Percentiles rank a stretch among this genome's conserved stretches.
These are phyloP conservation scores for Antechinus flavipes DNA, from an alignment of 2,113 vertebrate genomes.

Conservation along the genomic window DNA sequence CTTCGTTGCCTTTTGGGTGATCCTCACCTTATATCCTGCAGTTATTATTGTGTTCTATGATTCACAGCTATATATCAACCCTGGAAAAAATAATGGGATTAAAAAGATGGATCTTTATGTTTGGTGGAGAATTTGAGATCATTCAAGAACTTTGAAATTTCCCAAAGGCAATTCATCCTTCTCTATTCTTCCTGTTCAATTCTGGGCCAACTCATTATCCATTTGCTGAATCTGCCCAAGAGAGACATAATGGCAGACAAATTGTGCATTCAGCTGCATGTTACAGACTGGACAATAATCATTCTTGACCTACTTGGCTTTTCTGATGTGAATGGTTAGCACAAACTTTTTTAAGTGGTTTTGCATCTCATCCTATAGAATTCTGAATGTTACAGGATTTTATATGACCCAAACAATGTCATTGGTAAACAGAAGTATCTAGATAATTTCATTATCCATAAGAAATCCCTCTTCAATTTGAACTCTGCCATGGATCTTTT, in stretches of 20 bases:
- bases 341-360: not conserved
- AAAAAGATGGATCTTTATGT: not conserved
- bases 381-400: not conserved
- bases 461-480: not conserved
- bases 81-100: not conserved
- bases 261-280: not conserved
- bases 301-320: not conserved
- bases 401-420: not conserved
- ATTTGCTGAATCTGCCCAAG: not conserved
- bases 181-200: not conserved
- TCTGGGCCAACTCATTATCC: not conserved
- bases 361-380: not conserved
- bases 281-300: not conserved
- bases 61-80: not conserved
- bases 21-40: not conserved
- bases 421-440: not conserved
- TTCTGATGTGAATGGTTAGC: not conserved
- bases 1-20: not conserved
- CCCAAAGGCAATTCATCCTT: constrained; percentile 1
- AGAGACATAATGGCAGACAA: not conserved
- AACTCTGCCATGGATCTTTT: not conserved
- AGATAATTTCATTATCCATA: not conserved
- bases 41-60: not conserved
- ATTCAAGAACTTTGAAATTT: not conserved
- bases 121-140: not conserved